phyloP scores from a whole-genome alignment of 2,888 invertebrate species.

The Salticus scenicus region DNA sequence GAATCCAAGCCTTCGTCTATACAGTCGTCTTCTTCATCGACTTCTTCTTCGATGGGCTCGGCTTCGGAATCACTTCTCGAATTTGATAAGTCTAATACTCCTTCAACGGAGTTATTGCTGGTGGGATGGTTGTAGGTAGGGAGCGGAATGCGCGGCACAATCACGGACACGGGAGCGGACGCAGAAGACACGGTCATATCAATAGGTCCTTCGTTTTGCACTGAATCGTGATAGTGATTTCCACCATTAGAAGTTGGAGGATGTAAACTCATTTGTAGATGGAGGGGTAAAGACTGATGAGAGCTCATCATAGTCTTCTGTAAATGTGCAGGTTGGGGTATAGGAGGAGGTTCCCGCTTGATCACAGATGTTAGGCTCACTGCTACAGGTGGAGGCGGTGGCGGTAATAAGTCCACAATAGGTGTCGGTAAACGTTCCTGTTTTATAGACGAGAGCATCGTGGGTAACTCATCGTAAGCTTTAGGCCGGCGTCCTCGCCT shows the following conservation, averaged over 20 bases:
- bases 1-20: slow-evolving; percentile 65
- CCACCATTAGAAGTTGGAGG: slow-evolving; percentile 57
- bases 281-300: slow-evolving; percentile 68
- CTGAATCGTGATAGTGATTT: slow-evolving; percentile 59
- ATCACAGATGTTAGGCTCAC: slow-evolving; percentile 47
- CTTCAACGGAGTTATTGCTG: slow-evolving; percentile 38
- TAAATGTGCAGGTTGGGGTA: slow-evolving; percentile 43
- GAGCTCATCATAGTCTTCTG: slow-evolving; percentile 66
- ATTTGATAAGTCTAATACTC: slow-evolving; percentile 70
- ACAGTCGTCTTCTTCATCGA: slow-evolving; percentile 68
- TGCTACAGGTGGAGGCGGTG: slow-evolving; percentile 22
- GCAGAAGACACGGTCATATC: slow-evolving; percentile 70
- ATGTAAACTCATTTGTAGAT: slow-evolving; percentile 67
- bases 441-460: slow-evolving; percentile 40
- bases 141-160: slow-evolving; percentile 37
- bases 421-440: slow-evolving; percentile 51
- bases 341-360: slow-evolving; percentile 14
- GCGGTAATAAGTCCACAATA: slow-evolving; percentile 32
- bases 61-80: slow-evolving; percentile 68
- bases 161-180: slow-evolving; percentile 37
- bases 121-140: slow-evolving; percentile 4
- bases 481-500: slow-evolving; percentile 72
- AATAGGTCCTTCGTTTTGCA: slow-evolving; percentile 71
- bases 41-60: slow-evolving; percentile 63
- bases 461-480: slow-evolving; percentile 69